phyloP scores from a whole-genome alignment of 2,888 invertebrate species.

The Timandra comae region DNA sequence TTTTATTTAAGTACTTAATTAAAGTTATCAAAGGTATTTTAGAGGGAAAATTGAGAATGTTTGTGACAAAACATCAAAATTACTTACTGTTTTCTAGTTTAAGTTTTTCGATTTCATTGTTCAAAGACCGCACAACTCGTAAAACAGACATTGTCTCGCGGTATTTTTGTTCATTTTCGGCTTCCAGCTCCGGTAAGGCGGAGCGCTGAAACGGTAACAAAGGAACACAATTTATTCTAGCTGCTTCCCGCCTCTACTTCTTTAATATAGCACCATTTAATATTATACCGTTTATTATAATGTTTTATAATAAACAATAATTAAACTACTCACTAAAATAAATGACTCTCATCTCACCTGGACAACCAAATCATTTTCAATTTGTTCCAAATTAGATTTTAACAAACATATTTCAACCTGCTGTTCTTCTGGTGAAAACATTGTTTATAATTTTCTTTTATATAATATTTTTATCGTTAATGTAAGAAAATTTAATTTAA shows the following conservation, averaged over 20 bases:
- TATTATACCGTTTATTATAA: too few relatives aligned
- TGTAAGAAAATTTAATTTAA: too few relatives aligned
- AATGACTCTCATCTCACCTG: constrained; percentile 48
- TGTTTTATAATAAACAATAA: too few relatives aligned
- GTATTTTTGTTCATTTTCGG: constrained; percentile 47
- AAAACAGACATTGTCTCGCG: constrained; percentile 41
- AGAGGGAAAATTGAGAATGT: too few relatives aligned
- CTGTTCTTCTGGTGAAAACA: constrained; percentile 55
- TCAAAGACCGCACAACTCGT: constrained; percentile 38
- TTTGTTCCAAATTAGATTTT: constrained; percentile 53
- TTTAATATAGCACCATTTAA: too few relatives aligned
- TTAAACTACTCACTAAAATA: too few relatives aligned
- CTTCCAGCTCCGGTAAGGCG: constrained; percentile 45
- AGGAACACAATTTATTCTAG: neutral
- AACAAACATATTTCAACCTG: constrained; percentile 58
- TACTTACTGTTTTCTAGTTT: constrained; percentile 42
- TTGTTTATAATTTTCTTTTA: constrained; percentile 22
- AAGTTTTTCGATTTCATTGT: constrained; percentile 38
- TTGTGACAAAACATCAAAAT: too few relatives aligned
- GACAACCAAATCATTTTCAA: constrained; percentile 44
- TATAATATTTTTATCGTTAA: too few relatives aligned
- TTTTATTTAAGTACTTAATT: too few relatives aligned
- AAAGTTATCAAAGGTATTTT: too few relatives aligned
- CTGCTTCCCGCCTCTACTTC: too few relatives aligned
- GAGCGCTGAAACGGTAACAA: constrained; percentile 36